phyloP scores from a whole-genome alignment of 2,113 vertebrate species.

The Antigone vipio region DNA sequence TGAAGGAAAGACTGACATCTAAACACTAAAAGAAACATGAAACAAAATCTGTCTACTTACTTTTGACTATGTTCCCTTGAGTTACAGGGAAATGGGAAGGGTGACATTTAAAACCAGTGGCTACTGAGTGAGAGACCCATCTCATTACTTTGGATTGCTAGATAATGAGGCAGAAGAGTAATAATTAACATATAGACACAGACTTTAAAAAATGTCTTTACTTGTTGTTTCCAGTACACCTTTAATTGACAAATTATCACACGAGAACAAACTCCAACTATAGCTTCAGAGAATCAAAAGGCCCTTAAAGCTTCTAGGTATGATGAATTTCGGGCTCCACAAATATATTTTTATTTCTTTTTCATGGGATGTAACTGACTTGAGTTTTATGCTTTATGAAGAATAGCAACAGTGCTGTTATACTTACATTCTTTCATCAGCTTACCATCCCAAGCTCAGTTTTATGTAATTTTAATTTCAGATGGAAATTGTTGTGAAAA shows the following conservation, averaged over 20 bases:
- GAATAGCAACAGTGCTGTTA: background rate
- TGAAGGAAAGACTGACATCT: background rate
- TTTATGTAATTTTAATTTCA: background rate
- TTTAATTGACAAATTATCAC: background rate
- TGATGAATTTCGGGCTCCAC: background rate
- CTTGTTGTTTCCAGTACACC: background rate
- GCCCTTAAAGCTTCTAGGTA: background rate
- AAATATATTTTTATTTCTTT: background rate
- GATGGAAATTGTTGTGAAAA: background rate
- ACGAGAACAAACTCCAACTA: background rate
- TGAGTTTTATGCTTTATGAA: background rate
- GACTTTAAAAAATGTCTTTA: background rate
- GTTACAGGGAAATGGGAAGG: background rate
- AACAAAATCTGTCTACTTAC: background rate
- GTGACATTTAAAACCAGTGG: background rate
- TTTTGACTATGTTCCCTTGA: background rate
- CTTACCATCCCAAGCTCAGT: background rate
- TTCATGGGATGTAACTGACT: background rate
- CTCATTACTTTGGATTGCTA: background rate
- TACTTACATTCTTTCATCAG: background rate
- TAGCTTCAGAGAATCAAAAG: background rate
- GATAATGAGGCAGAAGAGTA: background rate
- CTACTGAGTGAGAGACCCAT: background rate
- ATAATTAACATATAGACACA: background rate
- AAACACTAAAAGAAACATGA: background rate